Evolutionary conservation across 1,140 invertebrate genomes (phyloP).

Genomic region (Cataglyphis hispanica): DNA sequence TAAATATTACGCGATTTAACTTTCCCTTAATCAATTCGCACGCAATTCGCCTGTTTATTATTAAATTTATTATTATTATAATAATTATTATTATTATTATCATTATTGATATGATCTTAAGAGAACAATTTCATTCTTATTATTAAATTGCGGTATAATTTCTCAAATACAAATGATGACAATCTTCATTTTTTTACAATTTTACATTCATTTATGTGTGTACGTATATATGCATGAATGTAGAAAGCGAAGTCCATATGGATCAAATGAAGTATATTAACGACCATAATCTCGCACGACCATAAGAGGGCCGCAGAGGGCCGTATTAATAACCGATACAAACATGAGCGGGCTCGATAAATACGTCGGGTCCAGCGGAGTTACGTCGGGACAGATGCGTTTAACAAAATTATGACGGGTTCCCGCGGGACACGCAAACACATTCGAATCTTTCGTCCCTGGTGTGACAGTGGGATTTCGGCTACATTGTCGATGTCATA

Average conservation of each 20-base stretch:
- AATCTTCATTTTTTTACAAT: not conserved
- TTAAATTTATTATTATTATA: too few relatives aligned
- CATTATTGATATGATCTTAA: not conserved
- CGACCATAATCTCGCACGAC: not conserved
- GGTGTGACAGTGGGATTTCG: constrained; percentile 62
- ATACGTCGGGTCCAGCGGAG: constrained; percentile 30
- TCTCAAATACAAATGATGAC: too few relatives aligned
- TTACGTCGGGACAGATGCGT: not conserved
- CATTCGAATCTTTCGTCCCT: constrained; percentile 49
- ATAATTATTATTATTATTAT: too few relatives aligned
- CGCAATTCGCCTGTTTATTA: not conserved
- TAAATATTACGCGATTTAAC: constrained; percentile 15
- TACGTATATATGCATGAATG: not conserved
- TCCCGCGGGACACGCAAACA: constrained; percentile 62
- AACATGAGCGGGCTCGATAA: constrained; percentile 37
- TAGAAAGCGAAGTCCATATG: constrained; percentile 6
- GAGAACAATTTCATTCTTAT: too few relatives aligned
- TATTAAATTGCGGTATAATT: too few relatives aligned
- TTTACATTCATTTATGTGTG: not conserved
- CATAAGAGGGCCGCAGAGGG: constrained; percentile 27
- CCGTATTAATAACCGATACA: constrained; percentile 55
- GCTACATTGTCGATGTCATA: constrained; percentile 27
- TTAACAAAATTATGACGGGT: constrained; percentile 64
- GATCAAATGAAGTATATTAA: constrained; percentile 40
- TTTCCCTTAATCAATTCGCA: constrained; percentile 2